phyloP scores from a whole-genome alignment of 2,888 invertebrate genomes.

The Himalopsyche japonica region DNA sequence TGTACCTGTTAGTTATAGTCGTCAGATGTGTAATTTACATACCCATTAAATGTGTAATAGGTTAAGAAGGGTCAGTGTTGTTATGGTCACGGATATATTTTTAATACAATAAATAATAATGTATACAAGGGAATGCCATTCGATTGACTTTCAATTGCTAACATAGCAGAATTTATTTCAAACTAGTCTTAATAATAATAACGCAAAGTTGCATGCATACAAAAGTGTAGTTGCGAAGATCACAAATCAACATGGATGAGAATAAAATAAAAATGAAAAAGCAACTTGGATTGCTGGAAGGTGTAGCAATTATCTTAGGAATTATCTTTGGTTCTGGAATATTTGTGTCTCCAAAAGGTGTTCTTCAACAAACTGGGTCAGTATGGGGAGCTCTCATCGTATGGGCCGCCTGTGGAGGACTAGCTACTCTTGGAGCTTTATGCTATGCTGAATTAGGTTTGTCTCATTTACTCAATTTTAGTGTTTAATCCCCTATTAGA shows the following conservation, averaged over 20 bases:
- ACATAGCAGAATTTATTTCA: background rate
- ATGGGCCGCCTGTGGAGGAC: constrained; percentile 85
- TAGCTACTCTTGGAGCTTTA: constrained; percentile 92
- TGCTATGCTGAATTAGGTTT: constrained; percentile 94
- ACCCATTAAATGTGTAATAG: background rate
- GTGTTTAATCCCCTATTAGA: background rate
- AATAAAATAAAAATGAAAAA: constrained; percentile 81
- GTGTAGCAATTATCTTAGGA: constrained; percentile 91
- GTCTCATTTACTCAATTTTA: background rate
- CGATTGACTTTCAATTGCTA: background rate
- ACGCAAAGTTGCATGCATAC: no score
- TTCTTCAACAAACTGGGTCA: constrained; percentile 86
- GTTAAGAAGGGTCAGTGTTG: background rate
- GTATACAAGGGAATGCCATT: background rate
- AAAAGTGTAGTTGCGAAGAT: background rate
- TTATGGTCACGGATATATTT: background rate
- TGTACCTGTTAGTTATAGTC: background rate
- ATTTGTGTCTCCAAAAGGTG: constrained; percentile 94
- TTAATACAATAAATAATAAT: background rate
- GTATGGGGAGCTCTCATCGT: constrained; percentile 85
- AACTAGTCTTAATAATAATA: background rate
- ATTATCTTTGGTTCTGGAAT: constrained; percentile 96
- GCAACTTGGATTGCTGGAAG: constrained; percentile 86
- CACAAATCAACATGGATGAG: constrained; percentile 42
- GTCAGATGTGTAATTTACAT: background rate